Percentiles rank a stretch among this genome's conserved stretches.
Evolutionary conservation across 2,797 vertebrate genomes (phyloP).

Genomic region (Lacerta agilis): DNA sequence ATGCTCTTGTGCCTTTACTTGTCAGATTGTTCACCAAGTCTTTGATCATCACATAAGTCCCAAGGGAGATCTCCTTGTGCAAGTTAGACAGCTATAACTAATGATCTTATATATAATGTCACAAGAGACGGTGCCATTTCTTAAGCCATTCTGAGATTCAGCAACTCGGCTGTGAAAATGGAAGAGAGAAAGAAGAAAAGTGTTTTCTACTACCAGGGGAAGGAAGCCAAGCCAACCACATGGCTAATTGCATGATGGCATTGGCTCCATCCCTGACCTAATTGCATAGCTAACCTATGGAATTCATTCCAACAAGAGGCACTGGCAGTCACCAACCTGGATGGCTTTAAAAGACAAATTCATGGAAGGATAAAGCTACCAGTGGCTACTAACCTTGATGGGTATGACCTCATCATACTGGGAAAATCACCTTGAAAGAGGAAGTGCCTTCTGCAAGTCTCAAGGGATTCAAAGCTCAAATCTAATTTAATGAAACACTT

Average conservation of each 20-base stretch:
- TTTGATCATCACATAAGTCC: neutral
- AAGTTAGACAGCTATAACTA: conserved; percentile 13
- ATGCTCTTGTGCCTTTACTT: conserved; percentile 7
- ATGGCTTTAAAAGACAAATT: no score
- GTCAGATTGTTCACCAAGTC: conserved; percentile 6
- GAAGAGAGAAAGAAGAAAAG: neutral
- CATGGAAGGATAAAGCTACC: no score
- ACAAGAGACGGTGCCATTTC: neutral
- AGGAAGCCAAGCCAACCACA: neutral
- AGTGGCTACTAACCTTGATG: no score
- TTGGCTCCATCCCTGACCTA: no score
- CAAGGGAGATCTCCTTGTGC: neutral
- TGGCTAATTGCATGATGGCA: no score
- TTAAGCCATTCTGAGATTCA: conserved; percentile 1
- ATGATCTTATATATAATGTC: neutral
- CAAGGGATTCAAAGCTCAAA: neutral
- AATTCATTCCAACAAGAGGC: no score
- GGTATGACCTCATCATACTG: neutral
- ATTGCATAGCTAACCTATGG: no score
- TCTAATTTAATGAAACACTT: no score
- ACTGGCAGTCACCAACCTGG: no score
- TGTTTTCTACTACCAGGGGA: neutral
- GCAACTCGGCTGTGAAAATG: neutral
- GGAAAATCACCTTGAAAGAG: neutral
- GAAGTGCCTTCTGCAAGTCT: neutral